Percentiles rank a stretch among this genome's conserved stretches.
These are phyloP conservation scores for Drosophila aff. DNA, from an alignment of 1,140 invertebrate genomes.

Conservation along the genomic window DNA sequence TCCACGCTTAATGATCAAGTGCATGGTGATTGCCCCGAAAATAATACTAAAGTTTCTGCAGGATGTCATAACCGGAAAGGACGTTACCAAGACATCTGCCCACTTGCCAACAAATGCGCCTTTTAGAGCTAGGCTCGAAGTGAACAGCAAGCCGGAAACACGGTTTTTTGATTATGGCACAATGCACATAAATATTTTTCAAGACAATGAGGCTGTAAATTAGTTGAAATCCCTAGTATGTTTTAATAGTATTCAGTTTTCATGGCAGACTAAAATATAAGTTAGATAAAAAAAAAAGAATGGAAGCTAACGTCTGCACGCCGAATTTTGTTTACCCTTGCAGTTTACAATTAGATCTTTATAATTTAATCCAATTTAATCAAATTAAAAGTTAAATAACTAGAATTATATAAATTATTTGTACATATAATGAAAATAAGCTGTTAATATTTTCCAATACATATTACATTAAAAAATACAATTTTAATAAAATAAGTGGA, in stretches of 20 bases:
- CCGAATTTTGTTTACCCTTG: too few species aligned
- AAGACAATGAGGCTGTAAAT: not conserved
- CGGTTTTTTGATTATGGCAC: not conserved
- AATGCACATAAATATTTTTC: slow-evolving; percentile 2
- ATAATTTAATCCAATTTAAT: too few species aligned
- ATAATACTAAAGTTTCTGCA: slow-evolving; percentile 1
- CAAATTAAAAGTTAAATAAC: too few species aligned
- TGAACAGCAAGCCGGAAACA: not conserved
- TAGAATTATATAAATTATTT: too few species aligned
- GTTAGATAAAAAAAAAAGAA: too few species aligned
- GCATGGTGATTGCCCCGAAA: slow-evolving; percentile 3
- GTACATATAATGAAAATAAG: too few species aligned
- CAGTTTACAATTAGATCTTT: too few species aligned
- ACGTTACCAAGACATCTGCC: not conserved
- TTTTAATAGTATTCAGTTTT: not conserved
- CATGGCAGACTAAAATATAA: not conserved
- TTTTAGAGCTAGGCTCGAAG: slow-evolving; percentile 24
- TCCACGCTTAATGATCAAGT: slow-evolving; percentile 16
- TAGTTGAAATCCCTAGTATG: not conserved
- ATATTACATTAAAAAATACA: too few species aligned
- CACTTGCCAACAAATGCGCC: not conserved
- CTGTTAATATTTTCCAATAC: too few species aligned
- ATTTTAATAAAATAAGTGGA: too few species aligned
- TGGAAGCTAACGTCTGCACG: too few species aligned
- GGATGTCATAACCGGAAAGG: slow-evolving; percentile 17